These are phyloP conservation scores for Macrophya annulata DNA, from an alignment of 2,888 invertebrate genomes.

Conservation along the genomic window DNA sequence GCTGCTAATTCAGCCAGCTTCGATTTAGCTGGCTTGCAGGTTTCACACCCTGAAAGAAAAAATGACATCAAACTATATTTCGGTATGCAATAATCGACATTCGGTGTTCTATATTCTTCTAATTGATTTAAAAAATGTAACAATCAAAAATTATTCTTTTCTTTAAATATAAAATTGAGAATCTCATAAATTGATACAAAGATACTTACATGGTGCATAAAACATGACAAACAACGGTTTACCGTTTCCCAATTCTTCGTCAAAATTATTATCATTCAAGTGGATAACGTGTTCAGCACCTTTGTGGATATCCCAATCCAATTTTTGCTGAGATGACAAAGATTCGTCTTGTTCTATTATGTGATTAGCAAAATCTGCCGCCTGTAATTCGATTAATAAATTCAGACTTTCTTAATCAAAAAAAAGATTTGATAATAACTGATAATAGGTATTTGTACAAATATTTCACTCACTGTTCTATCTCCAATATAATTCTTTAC, in stretches of 20 bases:
- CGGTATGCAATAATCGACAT: not conserved
- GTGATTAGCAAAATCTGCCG: conserved; percentile 85
- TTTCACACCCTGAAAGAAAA: conserved; percentile 85
- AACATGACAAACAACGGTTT: conserved; percentile 88
- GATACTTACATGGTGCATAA: conserved; percentile 86
- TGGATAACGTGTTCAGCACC: conserved; percentile 80
- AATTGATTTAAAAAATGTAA: not conserved
- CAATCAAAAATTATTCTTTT: not conserved
- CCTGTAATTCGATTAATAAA: conserved; percentile 80
- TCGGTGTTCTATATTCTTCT: not conserved
- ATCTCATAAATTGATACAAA: conserved; percentile 32
- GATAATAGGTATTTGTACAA: not conserved
- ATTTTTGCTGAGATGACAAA: conserved; percentile 71
- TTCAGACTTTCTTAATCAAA: not conserved
- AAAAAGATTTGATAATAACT: not conserved
- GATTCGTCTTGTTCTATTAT: conserved; percentile 81
- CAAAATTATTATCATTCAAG: conserved; percentile 84
- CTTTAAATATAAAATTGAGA: not conserved
- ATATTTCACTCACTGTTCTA: conserved; percentile 82
- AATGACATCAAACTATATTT: not conserved
- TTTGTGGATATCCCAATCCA: conserved; percentile 79
- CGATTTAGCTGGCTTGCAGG: conserved; percentile 87
- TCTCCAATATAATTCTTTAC: conserved; percentile 88
- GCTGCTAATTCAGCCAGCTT: conserved; percentile 84
- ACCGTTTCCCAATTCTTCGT: conserved; percentile 81